phyloP scores from a whole-genome alignment of 2,113 vertebrate species.

The Erythrocercus mccallii region DNA sequence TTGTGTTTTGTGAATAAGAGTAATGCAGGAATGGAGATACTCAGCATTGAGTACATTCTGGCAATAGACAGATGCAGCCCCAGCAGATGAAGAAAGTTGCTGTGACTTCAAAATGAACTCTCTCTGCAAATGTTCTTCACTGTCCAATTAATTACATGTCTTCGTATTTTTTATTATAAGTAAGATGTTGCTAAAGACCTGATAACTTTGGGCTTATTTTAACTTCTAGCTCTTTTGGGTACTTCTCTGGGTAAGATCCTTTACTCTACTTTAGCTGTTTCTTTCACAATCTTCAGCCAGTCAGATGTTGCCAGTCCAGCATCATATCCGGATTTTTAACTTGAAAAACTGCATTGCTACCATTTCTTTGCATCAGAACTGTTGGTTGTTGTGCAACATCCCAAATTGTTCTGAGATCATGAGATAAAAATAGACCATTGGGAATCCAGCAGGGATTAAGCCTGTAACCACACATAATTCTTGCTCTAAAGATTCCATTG shows the following conservation, averaged over 20 bases:
- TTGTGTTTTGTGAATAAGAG: neutral
- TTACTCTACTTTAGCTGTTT: neutral
- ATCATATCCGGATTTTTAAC: neutral
- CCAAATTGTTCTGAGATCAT: neutral
- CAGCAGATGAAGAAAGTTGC: neutral
- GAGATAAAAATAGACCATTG: neutral
- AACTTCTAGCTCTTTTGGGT: neutral
- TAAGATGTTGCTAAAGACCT: neutral
- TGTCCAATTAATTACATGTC: neutral
- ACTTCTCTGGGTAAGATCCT: neutral
- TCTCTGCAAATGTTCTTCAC: neutral
- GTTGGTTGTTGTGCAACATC: constrained; percentile 13
- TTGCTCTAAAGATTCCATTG: neutral
- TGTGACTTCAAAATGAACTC: constrained; percentile 20
- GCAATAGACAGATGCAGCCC: neutral
- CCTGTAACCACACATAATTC: neutral
- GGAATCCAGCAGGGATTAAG: neutral
- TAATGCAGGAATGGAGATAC: neutral
- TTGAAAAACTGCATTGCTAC: neutral
- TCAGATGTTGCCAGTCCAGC: neutral
- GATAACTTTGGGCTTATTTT: neutral
- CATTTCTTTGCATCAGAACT: constrained; percentile 13
- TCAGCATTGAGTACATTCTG: neutral
- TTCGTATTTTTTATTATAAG: neutral
- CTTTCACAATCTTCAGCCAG: neutral